Evolutionary conservation across 2,113 vertebrate species (phyloP).

Genomic region (Ammospiza nelsoni): DNA sequence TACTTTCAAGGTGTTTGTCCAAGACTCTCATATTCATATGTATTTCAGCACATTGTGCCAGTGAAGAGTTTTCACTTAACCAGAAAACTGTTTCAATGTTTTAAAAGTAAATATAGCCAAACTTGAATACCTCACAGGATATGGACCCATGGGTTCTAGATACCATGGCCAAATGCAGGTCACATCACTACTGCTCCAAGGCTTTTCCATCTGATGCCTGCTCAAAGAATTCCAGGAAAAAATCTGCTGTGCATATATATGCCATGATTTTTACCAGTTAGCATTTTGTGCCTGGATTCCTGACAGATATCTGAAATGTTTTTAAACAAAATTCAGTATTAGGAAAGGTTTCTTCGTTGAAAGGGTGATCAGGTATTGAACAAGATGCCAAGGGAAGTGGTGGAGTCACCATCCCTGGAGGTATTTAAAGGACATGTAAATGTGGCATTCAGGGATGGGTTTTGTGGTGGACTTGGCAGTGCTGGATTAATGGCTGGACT

Average conservation of each 20-base stretch:
- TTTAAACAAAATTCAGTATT: constrained; percentile 13
- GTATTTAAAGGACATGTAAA: not conserved
- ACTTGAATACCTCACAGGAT: not conserved
- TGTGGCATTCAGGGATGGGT: not conserved
- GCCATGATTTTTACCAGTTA: not conserved
- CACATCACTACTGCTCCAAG: not conserved
- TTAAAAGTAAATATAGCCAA: not conserved
- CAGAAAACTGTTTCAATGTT: not conserved
- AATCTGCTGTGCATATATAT: not conserved
- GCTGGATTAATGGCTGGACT: not conserved
- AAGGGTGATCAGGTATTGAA: not conserved
- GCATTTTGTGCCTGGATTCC: not conserved
- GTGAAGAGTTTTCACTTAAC: not conserved
- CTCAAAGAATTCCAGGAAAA: not conserved
- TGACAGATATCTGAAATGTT: constrained; percentile 10
- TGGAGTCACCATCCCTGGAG: not conserved
- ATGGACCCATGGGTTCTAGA: not conserved
- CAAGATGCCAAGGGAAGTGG: not conserved
- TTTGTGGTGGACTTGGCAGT: not conserved
- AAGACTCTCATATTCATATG: not conserved
- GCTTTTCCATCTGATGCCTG: not conserved
- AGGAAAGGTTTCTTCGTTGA: not conserved
- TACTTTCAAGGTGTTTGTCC: not conserved
- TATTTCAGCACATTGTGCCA: not conserved
- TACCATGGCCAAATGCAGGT: not conserved